Conservation (phyloP, 92 coral and sea anemone genomes). For the Porites rus region DNA sequence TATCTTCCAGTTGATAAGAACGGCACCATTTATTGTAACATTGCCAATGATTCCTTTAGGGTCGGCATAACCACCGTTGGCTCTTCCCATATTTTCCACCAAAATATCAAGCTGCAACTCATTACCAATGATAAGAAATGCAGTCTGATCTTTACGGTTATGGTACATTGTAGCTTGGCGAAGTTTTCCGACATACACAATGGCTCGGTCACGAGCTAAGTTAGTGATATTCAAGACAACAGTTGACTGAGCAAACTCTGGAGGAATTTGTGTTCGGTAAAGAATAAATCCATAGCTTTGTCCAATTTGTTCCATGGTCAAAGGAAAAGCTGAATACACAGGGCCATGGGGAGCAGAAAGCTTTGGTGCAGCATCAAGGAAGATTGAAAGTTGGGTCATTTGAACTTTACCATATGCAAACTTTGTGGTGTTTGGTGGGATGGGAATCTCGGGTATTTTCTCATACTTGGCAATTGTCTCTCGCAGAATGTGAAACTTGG, state of each 20-base stretch:
- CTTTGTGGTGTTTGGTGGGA: conserved; percentile 91
- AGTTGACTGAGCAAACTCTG: conserved; percentile 51
- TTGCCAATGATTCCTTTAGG: conserved; percentile 93
- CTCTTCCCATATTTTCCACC: conserved; percentile 91
- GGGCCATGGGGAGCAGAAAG: conserved; percentile 65
- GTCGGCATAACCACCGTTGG: conserved; percentile 73
- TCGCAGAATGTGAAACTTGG: conserved; percentile 77
- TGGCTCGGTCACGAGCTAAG: conserved; percentile 87
- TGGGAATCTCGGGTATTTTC: conserved; percentile 72
- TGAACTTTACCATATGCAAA: conserved; percentile 82
- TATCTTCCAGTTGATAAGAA: conserved; percentile 84
- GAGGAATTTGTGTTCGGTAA: conserved; percentile 81
- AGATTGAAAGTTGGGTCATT: conserved; percentile 57
- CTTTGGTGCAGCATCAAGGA: conserved; percentile 64
- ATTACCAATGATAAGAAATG: conserved; percentile 56
- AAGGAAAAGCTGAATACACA: conserved; percentile 64
- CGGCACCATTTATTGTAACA: conserved; percentile 73
- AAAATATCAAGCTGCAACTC: conserved; percentile 77
- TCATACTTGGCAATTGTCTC: conserved; percentile 75
- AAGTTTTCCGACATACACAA: conserved; percentile 76
- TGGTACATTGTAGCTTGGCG: conserved; percentile 78
- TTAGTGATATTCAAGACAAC: conserved; percentile 61
- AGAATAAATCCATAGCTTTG: conserved; percentile 91
- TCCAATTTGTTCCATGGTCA: conserved; percentile 96
- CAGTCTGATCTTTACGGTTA: conserved; percentile 56